Percentiles rank a stretch among this genome's conserved stretches.
phyloP scores from a whole-genome alignment of 1,140 invertebrate species.

The Atta colombica region DNA sequence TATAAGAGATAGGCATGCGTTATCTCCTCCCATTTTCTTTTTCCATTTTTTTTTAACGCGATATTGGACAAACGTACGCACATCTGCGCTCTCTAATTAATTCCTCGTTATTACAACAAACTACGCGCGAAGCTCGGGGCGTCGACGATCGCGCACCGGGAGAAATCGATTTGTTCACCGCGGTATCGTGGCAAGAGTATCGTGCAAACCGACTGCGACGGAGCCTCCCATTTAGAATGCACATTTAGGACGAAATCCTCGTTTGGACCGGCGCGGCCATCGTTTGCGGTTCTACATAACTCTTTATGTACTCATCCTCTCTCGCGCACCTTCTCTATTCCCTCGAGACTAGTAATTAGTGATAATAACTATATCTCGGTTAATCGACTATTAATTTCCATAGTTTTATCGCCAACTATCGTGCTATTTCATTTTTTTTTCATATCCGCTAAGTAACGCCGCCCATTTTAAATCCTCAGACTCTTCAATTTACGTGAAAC shows the following conservation, averaged over 20 bases:
- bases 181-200: not conserved
- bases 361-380: constrained; percentile 19
- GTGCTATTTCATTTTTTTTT: constrained; percentile 1
- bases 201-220: constrained; percentile 7
- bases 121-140: constrained; percentile 19
- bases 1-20: not conserved
- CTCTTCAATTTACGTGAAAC: constrained; percentile 1
- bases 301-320: not conserved
- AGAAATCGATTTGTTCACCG: constrained; percentile 15
- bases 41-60: not conserved
- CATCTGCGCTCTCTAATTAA: constrained; percentile 39
- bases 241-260: constrained; percentile 27
- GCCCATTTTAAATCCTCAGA: not conserved
- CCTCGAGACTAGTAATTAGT: constrained; percentile 27
- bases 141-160: constrained; percentile 30
- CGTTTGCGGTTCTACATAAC: not conserved
- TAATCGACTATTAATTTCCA: constrained; percentile 41
- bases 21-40: not conserved
- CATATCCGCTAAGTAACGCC: constrained; percentile 8
- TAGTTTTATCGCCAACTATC: constrained; percentile 42
- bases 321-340: not conserved
- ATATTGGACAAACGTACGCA: constrained; percentile 9
- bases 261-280: constrained; percentile 12
- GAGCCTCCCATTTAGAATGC: constrained; percentile 20
- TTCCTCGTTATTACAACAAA: constrained; percentile 50